Base-by-base conservation (phyloP, 2,113 vertebrate species). In the Hyaena hyaena region DNA sequence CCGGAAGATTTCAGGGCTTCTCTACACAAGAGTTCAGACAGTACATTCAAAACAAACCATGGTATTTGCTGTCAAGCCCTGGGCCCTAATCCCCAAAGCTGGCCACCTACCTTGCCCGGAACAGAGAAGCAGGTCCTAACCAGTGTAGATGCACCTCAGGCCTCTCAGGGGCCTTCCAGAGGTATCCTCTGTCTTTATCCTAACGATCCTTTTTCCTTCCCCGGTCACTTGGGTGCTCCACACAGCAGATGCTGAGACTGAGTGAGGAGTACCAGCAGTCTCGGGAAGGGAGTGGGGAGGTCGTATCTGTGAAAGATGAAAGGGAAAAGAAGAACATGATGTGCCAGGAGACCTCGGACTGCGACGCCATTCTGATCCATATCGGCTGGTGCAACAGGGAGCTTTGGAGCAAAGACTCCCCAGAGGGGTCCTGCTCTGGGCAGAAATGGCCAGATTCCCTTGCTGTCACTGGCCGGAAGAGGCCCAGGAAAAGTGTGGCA, bases 171-270 rank as follows among this genome's bases (percentile, higher is more conserved):
- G 10, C 35, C 50, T 87, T n/a, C 19, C 24, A 69, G n/a, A 39
- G 45, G 4, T 31, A 65, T 71, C 21, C 2, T 66, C 9, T 79
- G 5, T 35, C 2, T 4, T 84, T 85, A 80, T 76, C 31, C 55
- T 65, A 90, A 80, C 58, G 71, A 74, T 84, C 1, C 3, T 2
- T 69, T 10, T 69, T 74, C n/a, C 23, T 74, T 50, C 7, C 12
- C 33, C 6, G 26, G 23, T 83, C 24, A 53, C 3, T 35, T 43
- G 28, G 4, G 3, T 66, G 15, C 24, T 76, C 39, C 26, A 43
- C 45, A 96, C 65, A 92, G 83, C 50, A 50, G 50, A 66, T 17
- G 2, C 83, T 76, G 79, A 95, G 63, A 48, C 5, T 61, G 55
- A 82, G 15, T 61, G 45, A 92, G 90, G 21, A 88, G 50, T 26